Evolutionary conservation across 2,113 vertebrate species (phyloP).

Genomic region (Platysteira castanea): DNA sequence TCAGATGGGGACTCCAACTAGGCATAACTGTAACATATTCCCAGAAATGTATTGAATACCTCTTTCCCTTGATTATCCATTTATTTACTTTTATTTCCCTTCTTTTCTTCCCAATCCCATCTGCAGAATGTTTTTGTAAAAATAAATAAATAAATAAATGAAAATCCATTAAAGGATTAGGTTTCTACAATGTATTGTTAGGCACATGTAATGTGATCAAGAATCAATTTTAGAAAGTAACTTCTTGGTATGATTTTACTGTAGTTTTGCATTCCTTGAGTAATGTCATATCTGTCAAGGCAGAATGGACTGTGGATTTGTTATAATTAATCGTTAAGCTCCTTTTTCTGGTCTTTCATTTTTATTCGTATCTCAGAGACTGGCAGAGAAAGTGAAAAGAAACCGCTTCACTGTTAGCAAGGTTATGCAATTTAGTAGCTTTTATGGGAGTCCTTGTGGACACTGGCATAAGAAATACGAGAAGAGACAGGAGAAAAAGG

Average conservation of each 20-base stretch:
- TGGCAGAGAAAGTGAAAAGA: neutral
- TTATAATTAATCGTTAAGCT: neutral
- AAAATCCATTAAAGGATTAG: neutral
- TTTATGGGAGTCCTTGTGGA: neutral
- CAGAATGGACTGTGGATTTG: neutral
- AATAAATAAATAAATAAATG: neutral
- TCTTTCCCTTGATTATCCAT: neutral
- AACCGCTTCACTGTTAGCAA: neutral
- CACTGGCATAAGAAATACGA: neutral
- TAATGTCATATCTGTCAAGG: neutral
- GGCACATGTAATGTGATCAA: neutral
- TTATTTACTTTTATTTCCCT: neutral
- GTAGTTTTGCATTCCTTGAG: neutral
- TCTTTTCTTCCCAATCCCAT: neutral
- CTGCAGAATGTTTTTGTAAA: neutral
- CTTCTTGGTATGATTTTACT: neutral
- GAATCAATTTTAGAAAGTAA: neutral
- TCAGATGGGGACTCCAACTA: neutral
- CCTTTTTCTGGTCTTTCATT: neutral
- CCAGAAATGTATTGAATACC: neutral
- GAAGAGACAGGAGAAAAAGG: neutral
- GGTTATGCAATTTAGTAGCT: neutral
- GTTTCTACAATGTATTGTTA: neutral
- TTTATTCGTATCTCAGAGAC: neutral
- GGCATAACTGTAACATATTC: neutral